phyloP scores from a whole-genome alignment of 2,888 invertebrate species.

The Hyles lineata region DNA sequence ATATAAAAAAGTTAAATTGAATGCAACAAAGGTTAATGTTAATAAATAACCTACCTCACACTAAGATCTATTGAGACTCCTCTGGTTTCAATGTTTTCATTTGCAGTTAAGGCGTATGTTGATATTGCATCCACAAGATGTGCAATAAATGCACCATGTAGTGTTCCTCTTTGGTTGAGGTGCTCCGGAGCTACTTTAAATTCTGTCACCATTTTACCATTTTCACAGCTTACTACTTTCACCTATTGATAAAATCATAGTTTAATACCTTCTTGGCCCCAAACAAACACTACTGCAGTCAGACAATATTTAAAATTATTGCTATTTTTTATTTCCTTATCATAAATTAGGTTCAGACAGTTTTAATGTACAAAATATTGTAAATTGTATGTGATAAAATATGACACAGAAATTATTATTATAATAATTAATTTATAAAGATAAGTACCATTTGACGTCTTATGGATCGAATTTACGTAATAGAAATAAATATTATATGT shows the following conservation, averaged over 20 bases:
- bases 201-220: conserved; percentile 90
- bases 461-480: background rate
- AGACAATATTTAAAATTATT: background rate
- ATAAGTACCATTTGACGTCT: background rate
- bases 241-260: conserved; percentile 54
- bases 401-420: background rate
- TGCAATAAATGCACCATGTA: conserved; percentile 95
- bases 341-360: no score
- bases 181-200: conserved; percentile 90
- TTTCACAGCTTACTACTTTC: conserved; percentile 81
- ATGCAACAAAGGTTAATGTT: no score
- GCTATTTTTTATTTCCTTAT: no score
- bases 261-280: background rate
- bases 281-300: background rate
- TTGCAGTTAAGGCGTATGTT: conserved; percentile 90
- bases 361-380: no score
- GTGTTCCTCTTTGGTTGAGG: conserved; percentile 88
- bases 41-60: conserved; percentile 85
- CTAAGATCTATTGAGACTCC: conserved; percentile 94
- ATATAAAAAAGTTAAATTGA: no score
- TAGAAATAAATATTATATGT: background rate
- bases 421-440: background rate
- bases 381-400: no score
- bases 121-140: conserved; percentile 90
- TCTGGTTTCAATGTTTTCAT: conserved; percentile 84